These are phyloP conservation scores for Gastrophryne carolinensis DNA, from an alignment of 2,797 vertebrate genomes.

Conservation along the genomic window DNA sequence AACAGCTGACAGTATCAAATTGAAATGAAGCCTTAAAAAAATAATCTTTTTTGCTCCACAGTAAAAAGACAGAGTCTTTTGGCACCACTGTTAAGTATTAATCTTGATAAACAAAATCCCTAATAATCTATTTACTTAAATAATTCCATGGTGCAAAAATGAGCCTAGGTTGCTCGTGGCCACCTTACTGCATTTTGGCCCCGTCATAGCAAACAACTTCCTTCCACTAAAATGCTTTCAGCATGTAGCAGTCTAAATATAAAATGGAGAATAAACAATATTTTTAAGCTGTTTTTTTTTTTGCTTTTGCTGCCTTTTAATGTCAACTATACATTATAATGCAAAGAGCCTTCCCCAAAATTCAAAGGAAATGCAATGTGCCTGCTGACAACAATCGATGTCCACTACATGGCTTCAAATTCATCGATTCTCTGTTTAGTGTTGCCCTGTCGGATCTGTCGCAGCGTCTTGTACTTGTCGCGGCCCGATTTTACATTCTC, in stretches of 20 bases:
- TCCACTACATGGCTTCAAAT: constrained; percentile 88
- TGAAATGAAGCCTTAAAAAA: constrained; percentile 14
- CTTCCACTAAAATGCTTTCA: background rate
- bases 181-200: constrained; percentile 45
- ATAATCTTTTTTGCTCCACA: constrained; percentile 14
- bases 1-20: constrained; percentile 22
- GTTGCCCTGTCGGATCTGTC: constrained; percentile 94
- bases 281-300: constrained; percentile 7
- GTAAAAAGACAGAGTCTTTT: constrained; percentile 63
- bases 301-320: constrained; percentile 3
- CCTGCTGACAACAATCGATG: background rate
- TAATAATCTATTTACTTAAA: constrained; percentile 35
- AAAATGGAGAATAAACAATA: constrained; percentile 10
- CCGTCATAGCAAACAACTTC: background rate
- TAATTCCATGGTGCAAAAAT: constrained; percentile 43
- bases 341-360: constrained; percentile 68
- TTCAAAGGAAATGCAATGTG: constrained; percentile 52
- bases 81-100: constrained; percentile 63
- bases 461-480: constrained; percentile 96
- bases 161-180: constrained; percentile 3
- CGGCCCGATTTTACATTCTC: constrained; percentile 86
- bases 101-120: constrained; percentile 7
- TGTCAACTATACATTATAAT: constrained; percentile 39
- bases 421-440: constrained; percentile 97
- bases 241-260: constrained; percentile 14